A percentile compares a stretch with the other conserved stretches of the same genome.
Evolutionary conservation across 2,113 vertebrate genomes (phyloP).

Genomic region (Pterophyllum scalare): DNA sequence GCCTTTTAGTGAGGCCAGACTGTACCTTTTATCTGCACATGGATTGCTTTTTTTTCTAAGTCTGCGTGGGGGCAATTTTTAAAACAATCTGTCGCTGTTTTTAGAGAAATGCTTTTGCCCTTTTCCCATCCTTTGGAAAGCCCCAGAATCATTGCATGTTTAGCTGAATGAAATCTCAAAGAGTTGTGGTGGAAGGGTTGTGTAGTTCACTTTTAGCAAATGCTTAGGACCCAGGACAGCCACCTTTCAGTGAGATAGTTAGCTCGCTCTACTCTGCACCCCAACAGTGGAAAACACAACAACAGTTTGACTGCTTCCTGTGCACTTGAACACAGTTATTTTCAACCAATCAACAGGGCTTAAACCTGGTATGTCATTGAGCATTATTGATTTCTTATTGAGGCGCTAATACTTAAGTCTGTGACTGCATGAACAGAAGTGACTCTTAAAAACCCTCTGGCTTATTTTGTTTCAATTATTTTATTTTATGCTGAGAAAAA

Average conservation of each 20-base stretch:
- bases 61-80: slow-evolving; percentile 57
- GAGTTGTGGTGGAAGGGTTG: slow-evolving; percentile 67
- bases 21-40: slow-evolving; percentile 71
- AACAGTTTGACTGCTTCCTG: slow-evolving; percentile 65
- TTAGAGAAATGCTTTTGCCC: slow-evolving; percentile 59
- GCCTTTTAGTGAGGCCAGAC: slow-evolving; percentile 64
- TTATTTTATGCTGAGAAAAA: slow-evolving; percentile 76
- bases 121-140: slow-evolving; percentile 47
- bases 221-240: slow-evolving; percentile 70
- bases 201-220: slow-evolving; percentile 69
- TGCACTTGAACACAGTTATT: slow-evolving; percentile 58
- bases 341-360: slow-evolving; percentile 74
- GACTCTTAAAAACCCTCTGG: slow-evolving; percentile 80
- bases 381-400: slow-evolving; percentile 70
- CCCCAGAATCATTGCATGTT: slow-evolving; percentile 75
- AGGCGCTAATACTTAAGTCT: slow-evolving; percentile 84
- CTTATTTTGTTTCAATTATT: slow-evolving; percentile 75
- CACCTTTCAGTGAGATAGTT: slow-evolving; percentile 53
- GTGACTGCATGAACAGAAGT: slow-evolving; percentile 87
- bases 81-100: slow-evolving; percentile 64
- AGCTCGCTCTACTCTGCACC: slow-evolving; percentile 48
- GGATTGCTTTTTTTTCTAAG: slow-evolving; percentile 67
- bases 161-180: slow-evolving; percentile 77
- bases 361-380: slow-evolving; percentile 78
- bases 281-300: slow-evolving; percentile 58